These are phyloP conservation scores for Cnemophilus loriae DNA, from an alignment of 2,113 vertebrate genomes.

Conservation along the genomic window DNA sequence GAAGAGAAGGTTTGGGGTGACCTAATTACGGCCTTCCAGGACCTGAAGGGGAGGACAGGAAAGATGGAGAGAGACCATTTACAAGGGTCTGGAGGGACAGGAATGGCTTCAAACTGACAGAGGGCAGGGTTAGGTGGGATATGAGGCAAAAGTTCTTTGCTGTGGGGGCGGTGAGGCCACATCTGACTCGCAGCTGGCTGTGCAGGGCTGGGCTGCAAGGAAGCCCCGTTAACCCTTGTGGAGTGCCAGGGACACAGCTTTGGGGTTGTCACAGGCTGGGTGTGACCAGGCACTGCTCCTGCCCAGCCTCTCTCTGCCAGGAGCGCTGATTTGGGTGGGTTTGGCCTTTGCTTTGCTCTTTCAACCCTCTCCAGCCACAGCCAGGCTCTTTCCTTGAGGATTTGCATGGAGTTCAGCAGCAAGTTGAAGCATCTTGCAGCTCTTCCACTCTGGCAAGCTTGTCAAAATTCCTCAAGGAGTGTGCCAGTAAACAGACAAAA, in stretches of 20 bases:
- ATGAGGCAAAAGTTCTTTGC: background rate
- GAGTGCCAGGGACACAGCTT: background rate
- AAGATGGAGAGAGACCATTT: background rate
- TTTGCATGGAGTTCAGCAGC: background rate
- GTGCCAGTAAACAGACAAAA: slow-evolving; percentile 12
- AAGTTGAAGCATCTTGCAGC: background rate
- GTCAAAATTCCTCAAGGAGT: slow-evolving; percentile 16
- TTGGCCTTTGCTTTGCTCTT: background rate
- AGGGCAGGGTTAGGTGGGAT: background rate
- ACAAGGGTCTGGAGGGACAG: background rate
- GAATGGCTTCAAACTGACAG: background rate
- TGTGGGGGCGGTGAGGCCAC: background rate
- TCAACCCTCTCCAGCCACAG: background rate
- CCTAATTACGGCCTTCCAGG: background rate
- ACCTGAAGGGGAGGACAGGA: background rate
- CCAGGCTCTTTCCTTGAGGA: background rate
- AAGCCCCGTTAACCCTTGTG: fast-evolving
- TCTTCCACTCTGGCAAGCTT: background rate
- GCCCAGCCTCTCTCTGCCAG: background rate
- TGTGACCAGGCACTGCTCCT: background rate
- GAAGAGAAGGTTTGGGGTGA: background rate
- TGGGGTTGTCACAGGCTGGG: background rate
- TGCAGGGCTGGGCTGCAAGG: background rate
- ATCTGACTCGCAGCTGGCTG: background rate
- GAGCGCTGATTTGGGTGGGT: background rate